Evolutionary conservation across 2,888 invertebrate genomes (phyloP).

Genomic region (Cephus pygmeus): DNA sequence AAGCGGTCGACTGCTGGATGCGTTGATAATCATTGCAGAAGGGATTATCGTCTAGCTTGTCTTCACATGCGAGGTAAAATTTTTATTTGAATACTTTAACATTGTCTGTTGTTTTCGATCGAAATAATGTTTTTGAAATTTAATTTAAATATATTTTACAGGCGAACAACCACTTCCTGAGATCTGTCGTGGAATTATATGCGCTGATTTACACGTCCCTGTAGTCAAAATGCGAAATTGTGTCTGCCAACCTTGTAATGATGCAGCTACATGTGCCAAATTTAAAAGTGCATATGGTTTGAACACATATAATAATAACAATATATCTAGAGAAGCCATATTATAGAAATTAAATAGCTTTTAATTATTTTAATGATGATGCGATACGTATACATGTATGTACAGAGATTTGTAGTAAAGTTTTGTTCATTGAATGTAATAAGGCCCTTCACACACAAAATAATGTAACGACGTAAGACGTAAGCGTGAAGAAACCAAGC

Average conservation of each 20-base stretch:
- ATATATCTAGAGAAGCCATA: not conserved
- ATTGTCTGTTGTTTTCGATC: not conserved
- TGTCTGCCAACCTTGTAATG: not conserved
- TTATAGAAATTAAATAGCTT: not conserved
- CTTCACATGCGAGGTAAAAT: not conserved
- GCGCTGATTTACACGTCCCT: not conserved
- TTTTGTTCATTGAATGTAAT: not conserved
- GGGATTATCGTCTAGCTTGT: not conserved
- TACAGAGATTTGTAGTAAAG: not conserved
- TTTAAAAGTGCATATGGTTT: not conserved
- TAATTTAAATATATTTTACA: not conserved
- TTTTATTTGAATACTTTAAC: not conserved
- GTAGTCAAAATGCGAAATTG: not conserved
- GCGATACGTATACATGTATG: not conserved
- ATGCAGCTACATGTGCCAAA: not conserved
- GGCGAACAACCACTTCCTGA: not conserved
- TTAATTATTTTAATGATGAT: not conserved
- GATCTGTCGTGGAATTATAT: not conserved
- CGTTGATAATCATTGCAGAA: not conserved
- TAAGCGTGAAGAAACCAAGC: no score
- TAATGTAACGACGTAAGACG: no score
- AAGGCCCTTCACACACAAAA: not conserved
- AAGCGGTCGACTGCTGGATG: not conserved
- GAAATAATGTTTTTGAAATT: not conserved
- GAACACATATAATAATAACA: not conserved